Percentiles rank a stretch among this genome's conserved stretches.
Evolutionary conservation across 2,888 invertebrate genomes (phyloP).

Genomic region (Halictus ligatus): DNA sequence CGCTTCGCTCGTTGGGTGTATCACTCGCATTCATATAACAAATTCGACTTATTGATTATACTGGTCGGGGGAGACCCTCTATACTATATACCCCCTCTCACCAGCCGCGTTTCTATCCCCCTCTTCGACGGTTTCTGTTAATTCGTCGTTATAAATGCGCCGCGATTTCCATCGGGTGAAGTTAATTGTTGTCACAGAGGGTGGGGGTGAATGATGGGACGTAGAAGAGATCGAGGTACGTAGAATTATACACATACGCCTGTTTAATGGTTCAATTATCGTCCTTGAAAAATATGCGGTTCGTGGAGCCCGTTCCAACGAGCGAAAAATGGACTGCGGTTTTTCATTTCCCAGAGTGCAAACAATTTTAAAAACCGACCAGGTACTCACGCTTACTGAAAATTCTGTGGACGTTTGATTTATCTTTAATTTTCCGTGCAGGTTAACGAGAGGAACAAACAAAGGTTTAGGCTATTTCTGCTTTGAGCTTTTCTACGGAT

Average conservation of each 20-base stretch:
- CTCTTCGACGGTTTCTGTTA: conserved; percentile 40
- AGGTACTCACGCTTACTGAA: not conserved
- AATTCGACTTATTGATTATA: conserved; percentile 64
- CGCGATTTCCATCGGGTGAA: conserved; percentile 47
- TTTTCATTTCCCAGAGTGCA: not conserved
- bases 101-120: not conserved
- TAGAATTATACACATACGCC: not conserved
- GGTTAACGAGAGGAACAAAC: too few relatives aligned
- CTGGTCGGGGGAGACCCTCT: not conserved
- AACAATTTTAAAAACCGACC: not conserved
- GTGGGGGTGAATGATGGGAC: not conserved
- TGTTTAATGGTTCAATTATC: conserved; percentile 14
- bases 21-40: conserved; percentile 62
- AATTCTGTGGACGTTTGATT: not conserved
- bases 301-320: not conserved
- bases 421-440: not conserved
- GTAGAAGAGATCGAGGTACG: not conserved
- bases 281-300: not conserved
- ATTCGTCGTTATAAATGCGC: conserved; percentile 60
- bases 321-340: not conserved
- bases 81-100: not conserved
- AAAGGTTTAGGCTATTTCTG: not conserved
- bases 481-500: not conserved
- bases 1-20: conserved; percentile 49
- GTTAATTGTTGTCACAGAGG: conserved; percentile 44